These are phyloP conservation scores for Ellobius talpinus DNA, from an alignment of 2,113 vertebrate species.

Conservation along the genomic window DNA sequence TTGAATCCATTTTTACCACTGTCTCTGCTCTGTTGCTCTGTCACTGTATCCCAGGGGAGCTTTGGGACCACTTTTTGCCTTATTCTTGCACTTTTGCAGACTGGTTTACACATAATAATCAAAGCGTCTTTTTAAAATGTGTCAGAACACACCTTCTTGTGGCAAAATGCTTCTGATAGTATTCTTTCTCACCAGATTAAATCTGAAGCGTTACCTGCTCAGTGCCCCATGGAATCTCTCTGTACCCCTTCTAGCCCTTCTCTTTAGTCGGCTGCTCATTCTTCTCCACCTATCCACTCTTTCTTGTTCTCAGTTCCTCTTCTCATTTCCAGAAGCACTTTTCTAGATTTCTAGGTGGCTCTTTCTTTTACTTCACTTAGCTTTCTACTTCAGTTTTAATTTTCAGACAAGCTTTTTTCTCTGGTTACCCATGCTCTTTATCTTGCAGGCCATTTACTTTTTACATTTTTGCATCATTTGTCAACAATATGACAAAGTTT, in stretches of 20 bases:
- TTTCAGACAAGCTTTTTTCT: background rate
- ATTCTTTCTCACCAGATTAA: background rate
- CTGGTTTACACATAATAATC: background rate
- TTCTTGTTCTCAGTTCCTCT: background rate
- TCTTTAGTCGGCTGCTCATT: background rate
- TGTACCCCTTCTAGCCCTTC: background rate
- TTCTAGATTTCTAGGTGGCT: background rate
- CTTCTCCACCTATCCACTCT: background rate
- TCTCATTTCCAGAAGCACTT: background rate
- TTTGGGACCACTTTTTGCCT: background rate
- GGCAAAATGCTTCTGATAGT: background rate
- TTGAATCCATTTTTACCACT: background rate
- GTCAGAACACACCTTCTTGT: background rate
- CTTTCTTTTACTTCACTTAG: background rate
- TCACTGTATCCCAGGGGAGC: background rate
- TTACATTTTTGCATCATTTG: background rate
- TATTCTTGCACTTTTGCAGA: background rate
- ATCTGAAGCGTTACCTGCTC: background rate
- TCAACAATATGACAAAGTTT: background rate
- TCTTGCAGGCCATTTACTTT: background rate
- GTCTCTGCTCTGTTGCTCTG: background rate
- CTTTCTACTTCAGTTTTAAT: background rate
- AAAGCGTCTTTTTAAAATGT: background rate
- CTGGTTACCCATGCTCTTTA: background rate
- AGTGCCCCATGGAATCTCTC: background rate